These are phyloP conservation scores for Hermaeophaga mercurialis DNA, from an alignment of 2,888 invertebrate species.

Conservation along the genomic window DNA sequence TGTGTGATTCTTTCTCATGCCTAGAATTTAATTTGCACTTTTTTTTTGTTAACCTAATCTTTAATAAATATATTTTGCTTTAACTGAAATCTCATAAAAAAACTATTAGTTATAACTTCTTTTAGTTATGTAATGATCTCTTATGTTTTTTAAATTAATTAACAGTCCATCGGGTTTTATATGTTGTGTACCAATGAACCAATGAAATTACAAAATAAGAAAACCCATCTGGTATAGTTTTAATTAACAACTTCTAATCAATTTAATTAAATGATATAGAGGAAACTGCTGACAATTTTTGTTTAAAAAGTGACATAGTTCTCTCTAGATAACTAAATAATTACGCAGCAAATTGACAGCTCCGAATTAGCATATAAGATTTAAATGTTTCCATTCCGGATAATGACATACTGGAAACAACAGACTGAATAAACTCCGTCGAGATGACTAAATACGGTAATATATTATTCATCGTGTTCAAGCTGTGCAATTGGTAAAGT, in stretches of 20 bases:
- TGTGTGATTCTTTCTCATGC: too few relatives aligned
- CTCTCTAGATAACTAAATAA: conserved; percentile 13
- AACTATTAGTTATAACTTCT: too few relatives aligned
- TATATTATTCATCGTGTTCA: conserved; percentile 21
- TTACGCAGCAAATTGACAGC: conserved; percentile 21
- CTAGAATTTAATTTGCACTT: too few relatives aligned
- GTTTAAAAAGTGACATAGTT: conserved; percentile 6
- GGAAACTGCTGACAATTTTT: conserved; percentile 17
- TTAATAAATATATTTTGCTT: too few relatives aligned
- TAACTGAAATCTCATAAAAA: too few relatives aligned
- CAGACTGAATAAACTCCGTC: conserved; percentile 15
- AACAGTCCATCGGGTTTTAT: too few relatives aligned
- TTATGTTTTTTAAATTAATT: too few relatives aligned
- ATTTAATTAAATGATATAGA: conserved; percentile 15
- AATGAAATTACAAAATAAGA: background rate
- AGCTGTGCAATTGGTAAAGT: conserved; percentile 26
- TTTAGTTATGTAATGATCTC: too few relatives aligned
- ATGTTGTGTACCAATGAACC: too few relatives aligned
- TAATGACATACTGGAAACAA: conserved; percentile 18
- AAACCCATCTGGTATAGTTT: background rate
- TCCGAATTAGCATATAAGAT: conserved; percentile 21
- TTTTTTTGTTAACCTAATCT: too few relatives aligned
- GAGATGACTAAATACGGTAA: conserved; percentile 16
- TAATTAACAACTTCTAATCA: conserved; percentile 5
- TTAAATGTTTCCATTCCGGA: conserved; percentile 19